Conservation (phyloP, 92 coral and sea anemone species). For the Porites lobata region DNA sequence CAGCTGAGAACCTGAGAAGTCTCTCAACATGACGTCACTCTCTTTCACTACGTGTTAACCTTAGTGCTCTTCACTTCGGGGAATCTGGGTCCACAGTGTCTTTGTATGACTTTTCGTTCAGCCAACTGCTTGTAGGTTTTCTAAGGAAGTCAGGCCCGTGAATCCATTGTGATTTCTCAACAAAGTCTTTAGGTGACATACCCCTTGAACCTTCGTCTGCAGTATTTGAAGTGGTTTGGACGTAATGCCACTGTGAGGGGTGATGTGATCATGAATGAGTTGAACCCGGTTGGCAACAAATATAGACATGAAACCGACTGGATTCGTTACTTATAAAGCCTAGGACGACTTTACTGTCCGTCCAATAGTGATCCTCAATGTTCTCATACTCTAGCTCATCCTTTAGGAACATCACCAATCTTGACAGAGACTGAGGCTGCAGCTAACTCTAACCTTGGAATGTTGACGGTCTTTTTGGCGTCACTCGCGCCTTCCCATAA, state of each 20-base stretch:
- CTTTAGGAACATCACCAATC: constrained; percentile 32
- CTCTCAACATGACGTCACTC: constrained; percentile 55
- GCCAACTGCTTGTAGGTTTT: constrained; percentile 60
- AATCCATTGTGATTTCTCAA: constrained; percentile 72
- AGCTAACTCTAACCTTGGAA: constrained; percentile 71
- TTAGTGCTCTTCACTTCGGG: constrained; percentile 62
- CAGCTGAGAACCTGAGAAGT: constrained; percentile 62
- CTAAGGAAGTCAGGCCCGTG: constrained; percentile 63
- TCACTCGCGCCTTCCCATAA: constrained; percentile 65
- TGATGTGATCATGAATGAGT: constrained; percentile 49
- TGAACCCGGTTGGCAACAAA: constrained; percentile 69
- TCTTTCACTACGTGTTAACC: constrained; percentile 55
- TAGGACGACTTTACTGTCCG: constrained; percentile 72
- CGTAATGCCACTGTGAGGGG: constrained; percentile 66
- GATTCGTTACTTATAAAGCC: constrained; percentile 73
- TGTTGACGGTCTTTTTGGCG: constrained; percentile 44
- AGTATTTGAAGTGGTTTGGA: constrained; percentile 45
- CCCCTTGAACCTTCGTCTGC: constrained; percentile 78
- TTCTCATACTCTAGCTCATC: too few species aligned
- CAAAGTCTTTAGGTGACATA: constrained; percentile 63
- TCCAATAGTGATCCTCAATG: constrained; percentile 58
- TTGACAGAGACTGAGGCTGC: constrained; percentile 70
- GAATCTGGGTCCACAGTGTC: constrained; percentile 48
- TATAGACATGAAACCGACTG: constrained; percentile 61
- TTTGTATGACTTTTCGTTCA: constrained; percentile 32